Evolutionary conservation across 2,888 invertebrate species (phyloP), one percentile per base, ranked within the genome.

Genomic region (Drosophila nr. medialis): DNA sequence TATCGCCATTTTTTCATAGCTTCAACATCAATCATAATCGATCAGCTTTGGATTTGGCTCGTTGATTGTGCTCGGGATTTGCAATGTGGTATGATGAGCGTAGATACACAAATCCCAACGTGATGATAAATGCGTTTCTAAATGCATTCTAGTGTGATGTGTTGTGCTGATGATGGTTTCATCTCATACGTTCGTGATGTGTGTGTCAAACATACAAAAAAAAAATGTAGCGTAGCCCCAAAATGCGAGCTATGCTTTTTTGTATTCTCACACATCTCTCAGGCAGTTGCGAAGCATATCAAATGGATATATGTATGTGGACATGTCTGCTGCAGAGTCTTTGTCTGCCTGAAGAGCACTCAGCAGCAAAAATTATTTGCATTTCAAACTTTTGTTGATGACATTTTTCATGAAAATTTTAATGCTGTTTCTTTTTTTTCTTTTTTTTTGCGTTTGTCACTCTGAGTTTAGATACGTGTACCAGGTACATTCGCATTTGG

Each of bases 11-110:
- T 60, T 18, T 27, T 29, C 15, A 42, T 51, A 56, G 15, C 21
- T 29, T 58, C 21, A 54, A 80, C 89, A 91, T 91, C 91, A 89
- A 91, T 91, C 91, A 91, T 90, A 91, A 91, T 91, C 91, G 91
- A 91, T 91, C 91, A 90, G 85, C 50, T 29, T 30, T 36, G 83
- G 83, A 74, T 83, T 88, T 74, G 71, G 34, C 29, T 15, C 49
- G 62, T 63, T 75, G 74, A 71, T 82, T 80, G 74, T 64, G 65
- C 56, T 10, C 24, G 56, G 76, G 55, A 59, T 70, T 79, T 67
- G 79, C 62, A 53, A 62, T 69, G 66, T 56, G 45, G 32, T 11
- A 49, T 29, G 42, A 42, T 55, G 53, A 58, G 64, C 45, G 27
- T 27, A 49, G 53, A 66, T 69, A 68, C 64, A 70, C 67, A 86